Base-by-base conservation (phyloP, 2,797 vertebrate genomes). In the Sebastes steindachneri region DNA sequence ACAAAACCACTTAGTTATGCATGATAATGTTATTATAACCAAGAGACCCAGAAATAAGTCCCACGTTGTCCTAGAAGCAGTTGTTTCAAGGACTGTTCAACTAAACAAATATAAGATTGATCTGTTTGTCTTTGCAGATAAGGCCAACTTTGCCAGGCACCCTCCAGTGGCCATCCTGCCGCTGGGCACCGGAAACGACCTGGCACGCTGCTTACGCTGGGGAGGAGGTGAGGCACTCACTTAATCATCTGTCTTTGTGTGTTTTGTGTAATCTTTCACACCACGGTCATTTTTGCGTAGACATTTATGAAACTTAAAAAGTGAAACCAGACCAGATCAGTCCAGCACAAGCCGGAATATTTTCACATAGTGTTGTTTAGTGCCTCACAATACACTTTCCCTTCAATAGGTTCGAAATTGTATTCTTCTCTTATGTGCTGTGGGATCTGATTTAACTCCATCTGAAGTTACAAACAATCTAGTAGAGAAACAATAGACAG, bases 141-240 rank as follows among this genome's bases (percentile, higher is more conserved):
- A 98, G 75, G 95, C 96, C 3, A 97, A 95, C 93, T 95, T 98
- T 62, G 69, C 90, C 68, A 96, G 96, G 81, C 96, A 97, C 75
- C 98, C 98, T 0, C 96, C 97, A 0, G 97, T 99, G 77, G 97
- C 98, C 0, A 95, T 99, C 75, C 95, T 99, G 77, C 98, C 98
- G 11, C 95, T 99, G 84, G 98, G 98, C 58, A 99, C 98, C 0
- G 98, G 98, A 68, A 99, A 99, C 2, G 98, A 99, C 94, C 95
- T 99, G 55, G 97, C 98, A 2, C 95, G 98, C 68, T 99, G 97
- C 88, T 95, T 99, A 79, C 97, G 96, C 90, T 99, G 98, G 98
- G 98, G 98, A 92, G 97, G 97, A 97, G 98, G 98, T 99, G 91
- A 97, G 97, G 58, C 58, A 10, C 33, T 67, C 29, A 2, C 31